Percentiles rank a stretch among this genome's conserved stretches.
Evolutionary conservation across 2,113 vertebrate genomes (phyloP).

Genomic region (Etheostoma spectabile): DNA sequence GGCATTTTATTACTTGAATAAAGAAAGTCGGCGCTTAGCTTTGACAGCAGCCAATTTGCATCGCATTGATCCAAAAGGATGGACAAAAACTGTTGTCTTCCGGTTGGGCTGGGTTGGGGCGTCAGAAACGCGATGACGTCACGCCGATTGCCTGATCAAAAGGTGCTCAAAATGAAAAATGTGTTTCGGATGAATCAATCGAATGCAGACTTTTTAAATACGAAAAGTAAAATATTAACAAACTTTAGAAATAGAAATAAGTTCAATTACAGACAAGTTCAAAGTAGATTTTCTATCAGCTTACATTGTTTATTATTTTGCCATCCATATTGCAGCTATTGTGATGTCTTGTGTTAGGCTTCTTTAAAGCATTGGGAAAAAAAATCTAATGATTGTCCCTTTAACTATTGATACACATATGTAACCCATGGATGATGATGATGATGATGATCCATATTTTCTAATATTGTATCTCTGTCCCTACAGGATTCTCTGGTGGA

Average conservation of each 20-base stretch:
- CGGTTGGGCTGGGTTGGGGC: constrained; percentile 56
- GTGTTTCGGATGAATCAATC: too few relatives aligned
- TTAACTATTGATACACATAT: not conserved
- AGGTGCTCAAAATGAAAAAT: not conserved
- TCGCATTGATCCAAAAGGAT: constrained; percentile 1
- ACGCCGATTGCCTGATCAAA: constrained; percentile 37
- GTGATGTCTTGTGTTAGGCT: not conserved
- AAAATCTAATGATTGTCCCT: not conserved
- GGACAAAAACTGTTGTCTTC: constrained; percentile 48
- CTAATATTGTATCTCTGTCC: not conserved
- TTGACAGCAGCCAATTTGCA: constrained; percentile 10
- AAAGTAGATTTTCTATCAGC: not conserved
- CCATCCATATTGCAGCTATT: not conserved
- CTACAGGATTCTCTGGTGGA: not conserved
- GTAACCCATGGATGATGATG: not conserved
- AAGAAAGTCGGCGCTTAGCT: not conserved
- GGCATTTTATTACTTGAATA: constrained; percentile 85
- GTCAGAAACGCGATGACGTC: constrained; percentile 44
- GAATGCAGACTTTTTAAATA: not conserved
- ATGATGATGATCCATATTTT: not conserved
- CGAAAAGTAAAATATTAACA: not conserved
- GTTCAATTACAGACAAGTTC: not conserved
- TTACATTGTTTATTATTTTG: too few relatives aligned
- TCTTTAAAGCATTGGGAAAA: not conserved
- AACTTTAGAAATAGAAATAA: not conserved